Conservation (phyloP, 2,113 vertebrate genomes). For the Indicator indicator region DNA sequence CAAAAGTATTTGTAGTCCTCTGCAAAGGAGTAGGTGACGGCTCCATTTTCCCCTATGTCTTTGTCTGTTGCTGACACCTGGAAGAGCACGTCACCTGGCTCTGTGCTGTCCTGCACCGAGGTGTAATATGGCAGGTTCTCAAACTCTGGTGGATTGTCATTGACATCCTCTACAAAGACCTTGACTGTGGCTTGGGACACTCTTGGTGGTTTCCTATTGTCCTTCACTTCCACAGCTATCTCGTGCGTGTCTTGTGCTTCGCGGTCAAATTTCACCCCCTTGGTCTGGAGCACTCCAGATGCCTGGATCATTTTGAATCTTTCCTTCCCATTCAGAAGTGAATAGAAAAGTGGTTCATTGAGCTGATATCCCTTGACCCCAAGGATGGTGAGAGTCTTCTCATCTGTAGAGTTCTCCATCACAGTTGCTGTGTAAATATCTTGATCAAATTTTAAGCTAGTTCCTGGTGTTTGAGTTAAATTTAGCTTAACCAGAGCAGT, state of each 20-base stretch:
- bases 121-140: conserved; percentile 88
- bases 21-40: conserved; percentile 83
- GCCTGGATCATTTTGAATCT: conserved; percentile 83
- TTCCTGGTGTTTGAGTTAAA: conserved; percentile 72
- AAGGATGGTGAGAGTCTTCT: conserved; percentile 80
- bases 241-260: conserved; percentile 83
- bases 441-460: conserved; percentile 82
- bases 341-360: conserved; percentile 89
- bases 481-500: conserved; percentile 82
- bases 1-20: conserved; percentile 90
- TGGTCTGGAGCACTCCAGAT: conserved; percentile 89
- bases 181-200: conserved; percentile 84
- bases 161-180: conserved; percentile 88
- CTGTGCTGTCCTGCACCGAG: conserved; percentile 85
- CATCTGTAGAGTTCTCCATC: conserved; percentile 80
- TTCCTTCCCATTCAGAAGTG: conserved; percentile 83
- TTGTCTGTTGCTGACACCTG: conserved; percentile 88
- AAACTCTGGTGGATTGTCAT: conserved; percentile 90
- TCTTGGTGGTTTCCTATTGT: conserved; percentile 82
- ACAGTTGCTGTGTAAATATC: conserved; percentile 77
- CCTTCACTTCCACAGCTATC: conserved; percentile 86
- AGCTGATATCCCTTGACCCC: conserved; percentile 82
- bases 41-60: conserved; percentile 87
- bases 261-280: conserved; percentile 85
- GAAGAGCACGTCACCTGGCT: conserved; percentile 93